phyloP scores from a whole-genome alignment of 2,797 vertebrate species.

The Masticophis lateralis region DNA sequence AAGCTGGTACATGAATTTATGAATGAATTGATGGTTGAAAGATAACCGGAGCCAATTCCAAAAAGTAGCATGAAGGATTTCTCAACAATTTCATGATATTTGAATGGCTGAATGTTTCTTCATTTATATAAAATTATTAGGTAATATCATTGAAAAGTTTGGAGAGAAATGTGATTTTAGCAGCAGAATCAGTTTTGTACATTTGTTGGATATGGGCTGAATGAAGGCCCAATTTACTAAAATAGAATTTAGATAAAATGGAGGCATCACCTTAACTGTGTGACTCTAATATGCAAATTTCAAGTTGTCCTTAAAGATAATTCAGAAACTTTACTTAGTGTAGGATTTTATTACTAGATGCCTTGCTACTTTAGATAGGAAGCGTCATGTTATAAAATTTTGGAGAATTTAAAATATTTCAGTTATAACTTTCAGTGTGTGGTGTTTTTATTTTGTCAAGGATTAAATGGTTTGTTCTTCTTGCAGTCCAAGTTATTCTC shows the following conservation, averaged over 20 bases:
- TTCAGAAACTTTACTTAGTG: neutral
- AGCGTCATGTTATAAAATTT: neutral
- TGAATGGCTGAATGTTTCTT: neutral
- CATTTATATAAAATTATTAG: neutral
- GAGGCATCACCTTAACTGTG: neutral
- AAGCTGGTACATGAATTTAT: conserved; percentile 38
- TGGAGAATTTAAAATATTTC: neutral
- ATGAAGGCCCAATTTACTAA: neutral
- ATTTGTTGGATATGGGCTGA: neutral
- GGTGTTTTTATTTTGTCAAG: neutral
- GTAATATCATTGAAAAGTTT: neutral
- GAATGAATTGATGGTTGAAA: neutral
- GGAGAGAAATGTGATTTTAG: neutral
- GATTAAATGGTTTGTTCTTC: neutral
- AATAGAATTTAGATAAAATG: neutral
- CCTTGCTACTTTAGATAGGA: neutral
- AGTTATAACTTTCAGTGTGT: neutral
- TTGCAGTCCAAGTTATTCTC: neutral
- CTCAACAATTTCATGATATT: neutral
- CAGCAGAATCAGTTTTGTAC: neutral
- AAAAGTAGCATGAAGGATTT: neutral
- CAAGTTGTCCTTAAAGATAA: neutral
- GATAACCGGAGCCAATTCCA: neutral
- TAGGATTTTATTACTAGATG: neutral
- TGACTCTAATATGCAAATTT: neutral